Percentiles rank a stretch among this genome's conserved stretches.
Conservation (phyloP, 2,797 vertebrate species). For the Hemibagrus guttatus region DNA sequence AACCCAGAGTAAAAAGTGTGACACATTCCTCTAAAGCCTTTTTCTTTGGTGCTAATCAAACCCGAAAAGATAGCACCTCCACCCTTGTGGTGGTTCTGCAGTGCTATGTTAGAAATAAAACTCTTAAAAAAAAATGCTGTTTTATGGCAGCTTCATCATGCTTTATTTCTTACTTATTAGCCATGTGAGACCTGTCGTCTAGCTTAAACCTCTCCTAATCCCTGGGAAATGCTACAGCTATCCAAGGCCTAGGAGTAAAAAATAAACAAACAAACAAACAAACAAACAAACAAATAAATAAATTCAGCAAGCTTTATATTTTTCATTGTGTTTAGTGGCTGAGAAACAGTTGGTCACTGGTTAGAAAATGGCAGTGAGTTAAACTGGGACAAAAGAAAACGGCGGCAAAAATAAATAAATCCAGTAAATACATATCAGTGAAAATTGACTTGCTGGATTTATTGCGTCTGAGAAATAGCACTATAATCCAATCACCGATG, state of each 20-base stretch:
- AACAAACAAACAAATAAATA: too few species aligned
- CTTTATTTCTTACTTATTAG: not conserved
- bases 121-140: not conserved
- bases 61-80: not conserved
- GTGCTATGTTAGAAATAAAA: not conserved
- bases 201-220: not conserved
- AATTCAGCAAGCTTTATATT: too few species aligned
- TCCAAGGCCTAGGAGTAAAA: not conserved
- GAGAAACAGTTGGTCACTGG: not conserved
- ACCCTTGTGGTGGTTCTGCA: not conserved
- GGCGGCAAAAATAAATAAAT: too few species aligned
- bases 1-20: too few species aligned
- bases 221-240: not conserved
- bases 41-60: not conserved
- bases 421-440: not conserved
- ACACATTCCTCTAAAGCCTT: too few species aligned
- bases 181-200: not conserved
- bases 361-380: not conserved
- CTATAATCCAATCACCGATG: not conserved
- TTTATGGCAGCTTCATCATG: not conserved
- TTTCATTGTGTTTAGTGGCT: not conserved
- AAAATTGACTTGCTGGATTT: constrained; percentile 4
- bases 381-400: not conserved
- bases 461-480: not conserved
- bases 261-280: not conserved